Percentiles rank a stretch among this genome's conserved stretches.
Conservation (phyloP, 2,113 vertebrate genomes). For the Eleginops maclovinus region DNA sequence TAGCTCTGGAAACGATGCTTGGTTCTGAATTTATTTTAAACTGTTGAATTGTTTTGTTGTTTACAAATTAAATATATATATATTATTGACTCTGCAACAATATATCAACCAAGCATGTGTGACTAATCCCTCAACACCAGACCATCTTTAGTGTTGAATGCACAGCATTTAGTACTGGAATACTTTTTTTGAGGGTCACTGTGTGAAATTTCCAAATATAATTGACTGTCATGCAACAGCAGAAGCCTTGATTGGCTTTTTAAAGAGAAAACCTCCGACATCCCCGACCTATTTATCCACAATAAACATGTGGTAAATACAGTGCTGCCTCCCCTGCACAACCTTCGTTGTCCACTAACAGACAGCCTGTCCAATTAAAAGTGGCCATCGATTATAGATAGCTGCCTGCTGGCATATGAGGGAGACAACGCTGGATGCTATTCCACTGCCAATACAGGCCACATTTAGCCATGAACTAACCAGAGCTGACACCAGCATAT, state of each 20-base stretch:
- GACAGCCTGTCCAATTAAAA: constrained; percentile 81
- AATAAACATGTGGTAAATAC: constrained; percentile 57
- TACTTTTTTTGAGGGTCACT: constrained; percentile 17
- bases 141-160: background rate
- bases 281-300: constrained; percentile 46
- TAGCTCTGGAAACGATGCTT: background rate
- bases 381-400: constrained; percentile 84
- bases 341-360: constrained; percentile 66
- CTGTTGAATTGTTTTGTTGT: background rate
- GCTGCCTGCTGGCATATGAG: constrained; percentile 79
- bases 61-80: constrained; percentile 9
- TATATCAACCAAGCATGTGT: background rate
- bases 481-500: constrained; percentile 96
- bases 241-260: constrained; percentile 47
- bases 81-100: background rate
- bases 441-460: constrained; percentile 86
- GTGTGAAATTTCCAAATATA: constrained; percentile 40
- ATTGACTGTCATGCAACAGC: constrained; percentile 47
- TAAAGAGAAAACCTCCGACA: constrained; percentile 14
- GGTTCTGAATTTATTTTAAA: background rate
- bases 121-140: background rate
- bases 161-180: constrained; percentile 6
- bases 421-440: constrained; percentile 85
- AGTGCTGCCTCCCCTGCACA: constrained; percentile 36
- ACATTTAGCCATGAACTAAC: constrained; percentile 89